Conservation (phyloP, 2,888 invertebrate species). For the Eilema depressum region DNA sequence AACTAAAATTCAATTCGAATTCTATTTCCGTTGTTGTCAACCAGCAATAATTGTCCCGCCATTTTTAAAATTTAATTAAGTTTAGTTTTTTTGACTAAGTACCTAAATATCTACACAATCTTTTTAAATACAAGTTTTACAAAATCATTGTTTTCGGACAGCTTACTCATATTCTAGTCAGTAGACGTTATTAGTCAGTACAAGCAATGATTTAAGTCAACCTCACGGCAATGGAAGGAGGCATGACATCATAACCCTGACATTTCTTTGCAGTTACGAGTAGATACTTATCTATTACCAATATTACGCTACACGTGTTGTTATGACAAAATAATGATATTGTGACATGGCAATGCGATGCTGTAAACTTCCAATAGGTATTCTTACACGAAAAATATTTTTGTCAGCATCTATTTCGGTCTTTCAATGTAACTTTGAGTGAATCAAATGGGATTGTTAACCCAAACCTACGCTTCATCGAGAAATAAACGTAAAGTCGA, state of each 20-base stretch:
- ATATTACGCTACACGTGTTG: background rate
- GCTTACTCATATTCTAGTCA: no score
- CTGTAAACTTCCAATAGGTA: background rate
- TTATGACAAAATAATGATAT: background rate
- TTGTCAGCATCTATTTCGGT: slow-evolving; percentile 35
- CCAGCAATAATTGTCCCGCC: no score
- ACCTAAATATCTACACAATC: no score
- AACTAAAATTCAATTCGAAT: no score
- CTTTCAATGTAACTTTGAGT: slow-evolving; percentile 1
- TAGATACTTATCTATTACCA: background rate
- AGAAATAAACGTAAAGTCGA: slow-evolving; percentile 61
- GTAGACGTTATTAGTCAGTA: no score
- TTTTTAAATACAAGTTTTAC: no score
- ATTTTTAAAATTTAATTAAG: no score
- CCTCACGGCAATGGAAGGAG: background rate
- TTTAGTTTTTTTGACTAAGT: no score
- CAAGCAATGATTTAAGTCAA: background rate
- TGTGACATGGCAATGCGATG: background rate
- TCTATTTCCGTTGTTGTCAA: no score
- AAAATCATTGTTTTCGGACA: no score
- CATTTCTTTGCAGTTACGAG: background rate
- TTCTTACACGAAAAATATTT: background rate
- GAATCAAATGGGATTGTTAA: slow-evolving; percentile 42
- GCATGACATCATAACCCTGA: background rate
- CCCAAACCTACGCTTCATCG: slow-evolving; percentile 38